phyloP scores from a whole-genome alignment of 2,888 invertebrate genomes.

The Venusia cambrica region DNA sequence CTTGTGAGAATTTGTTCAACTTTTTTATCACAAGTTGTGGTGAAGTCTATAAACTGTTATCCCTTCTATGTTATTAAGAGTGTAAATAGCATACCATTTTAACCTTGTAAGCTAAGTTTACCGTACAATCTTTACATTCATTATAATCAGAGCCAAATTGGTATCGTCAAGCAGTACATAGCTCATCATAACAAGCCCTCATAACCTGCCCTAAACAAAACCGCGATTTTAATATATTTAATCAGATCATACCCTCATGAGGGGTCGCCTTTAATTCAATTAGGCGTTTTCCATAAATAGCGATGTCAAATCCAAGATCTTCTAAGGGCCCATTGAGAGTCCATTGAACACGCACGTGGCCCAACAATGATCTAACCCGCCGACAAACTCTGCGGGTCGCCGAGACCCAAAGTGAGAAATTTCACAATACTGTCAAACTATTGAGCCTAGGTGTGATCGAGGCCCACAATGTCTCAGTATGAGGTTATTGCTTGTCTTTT shows the following conservation, averaged over 20 bases:
- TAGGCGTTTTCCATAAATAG: constrained; percentile 66
- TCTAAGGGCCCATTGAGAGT: constrained; percentile 48
- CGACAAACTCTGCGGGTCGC: constrained; percentile 66
- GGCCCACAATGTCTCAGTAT: constrained; percentile 64
- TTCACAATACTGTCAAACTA: constrained; percentile 74
- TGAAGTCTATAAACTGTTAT: no score
- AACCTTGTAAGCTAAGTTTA: no score
- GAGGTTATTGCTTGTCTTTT: constrained; percentile 53
- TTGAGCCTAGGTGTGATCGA: constrained; percentile 64
- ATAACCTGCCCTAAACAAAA: constrained; percentile 18
- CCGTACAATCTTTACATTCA: no score
- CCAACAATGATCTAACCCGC: constrained; percentile 63
- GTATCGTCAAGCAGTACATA: no score
- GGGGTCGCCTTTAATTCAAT: constrained; percentile 69
- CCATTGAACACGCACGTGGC: constrained; percentile 71
- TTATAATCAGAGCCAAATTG: no score
- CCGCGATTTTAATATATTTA: constrained; percentile 45
- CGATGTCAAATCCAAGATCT: constrained; percentile 59
- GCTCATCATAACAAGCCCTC: constrained; percentile 10
- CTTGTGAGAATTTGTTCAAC: no score
- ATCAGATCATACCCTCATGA: constrained; percentile 58
- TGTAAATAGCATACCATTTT: no score
- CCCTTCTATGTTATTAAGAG: no score
- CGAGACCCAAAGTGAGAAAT: constrained; percentile 60
- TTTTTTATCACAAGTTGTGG: no score